A percentile compares a stretch with the other conserved stretches of the same genome.
These are phyloP conservation scores for Phyllopteryx taeniolatus DNA, from an alignment of 2,113 vertebrate species.

Conservation along the genomic window DNA sequence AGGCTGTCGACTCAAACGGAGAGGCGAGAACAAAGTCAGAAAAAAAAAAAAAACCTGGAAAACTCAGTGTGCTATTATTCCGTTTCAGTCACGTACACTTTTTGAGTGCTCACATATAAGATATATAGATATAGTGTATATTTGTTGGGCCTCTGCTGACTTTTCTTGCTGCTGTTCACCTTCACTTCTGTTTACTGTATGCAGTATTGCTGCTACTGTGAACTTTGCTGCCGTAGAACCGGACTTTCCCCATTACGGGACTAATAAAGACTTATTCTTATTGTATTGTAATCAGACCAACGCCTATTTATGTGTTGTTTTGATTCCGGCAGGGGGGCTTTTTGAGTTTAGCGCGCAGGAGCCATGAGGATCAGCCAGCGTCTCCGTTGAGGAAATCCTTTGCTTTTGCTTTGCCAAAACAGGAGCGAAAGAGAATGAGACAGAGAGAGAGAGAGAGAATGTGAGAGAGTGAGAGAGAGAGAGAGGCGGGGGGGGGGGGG, in stretches of 20 bases:
- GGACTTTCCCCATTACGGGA: no score
- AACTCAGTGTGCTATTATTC: neutral
- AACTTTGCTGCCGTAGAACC: no score
- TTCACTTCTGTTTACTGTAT: no score
- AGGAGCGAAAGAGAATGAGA: constrained; percentile 41
- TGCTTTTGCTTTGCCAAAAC: constrained; percentile 67
- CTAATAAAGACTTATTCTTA: neutral
- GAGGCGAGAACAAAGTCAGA: constrained; percentile 4
- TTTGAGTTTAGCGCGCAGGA: constrained; percentile 47
- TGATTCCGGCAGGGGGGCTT: no score
- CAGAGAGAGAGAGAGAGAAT: no score
- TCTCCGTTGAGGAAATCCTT: constrained; percentile 69
- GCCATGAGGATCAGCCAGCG: constrained; percentile 65
- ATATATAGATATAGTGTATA: no score
- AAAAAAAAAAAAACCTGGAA: constrained; percentile 14
- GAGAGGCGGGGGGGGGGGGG: constrained; percentile 16
- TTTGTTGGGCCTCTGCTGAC: neutral
- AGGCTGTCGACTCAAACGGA: constrained; percentile 34
- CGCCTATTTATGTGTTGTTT: neutral
- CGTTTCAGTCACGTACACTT: neutral
- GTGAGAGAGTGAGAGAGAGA: no score
- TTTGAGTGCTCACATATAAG: no score
- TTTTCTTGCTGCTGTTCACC: neutral
- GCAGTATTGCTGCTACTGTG: no score
- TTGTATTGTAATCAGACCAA: no score